Evolutionary conservation across 2,888 invertebrate species (phyloP).

Genomic region (Amiota mariae): DNA sequence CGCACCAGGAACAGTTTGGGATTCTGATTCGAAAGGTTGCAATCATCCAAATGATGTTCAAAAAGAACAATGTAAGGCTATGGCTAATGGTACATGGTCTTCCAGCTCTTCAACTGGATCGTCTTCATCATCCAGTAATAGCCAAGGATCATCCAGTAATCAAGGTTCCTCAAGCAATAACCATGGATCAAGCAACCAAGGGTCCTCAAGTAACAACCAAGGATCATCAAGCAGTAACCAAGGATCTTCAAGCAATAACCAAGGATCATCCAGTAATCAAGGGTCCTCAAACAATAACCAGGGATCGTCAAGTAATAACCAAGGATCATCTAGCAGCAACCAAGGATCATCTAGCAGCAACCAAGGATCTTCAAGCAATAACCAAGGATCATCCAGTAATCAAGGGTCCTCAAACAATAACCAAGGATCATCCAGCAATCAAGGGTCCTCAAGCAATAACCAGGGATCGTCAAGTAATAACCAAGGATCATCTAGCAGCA

Average conservation of each 20-base stretch:
- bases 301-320: constrained; percentile 32
- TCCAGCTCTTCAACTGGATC: constrained; percentile 34
- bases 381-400: constrained; percentile 32
- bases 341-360: constrained; percentile 37
- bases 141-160: constrained; percentile 27
- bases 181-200: background rate
- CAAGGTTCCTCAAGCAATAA: constrained; percentile 1
- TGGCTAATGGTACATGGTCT: constrained; percentile 53
- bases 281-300: constrained; percentile 32
- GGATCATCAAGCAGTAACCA: constrained; percentile 69
- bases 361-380: constrained; percentile 31
- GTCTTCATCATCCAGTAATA: constrained; percentile 23
- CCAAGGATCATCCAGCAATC: constrained; percentile 33
- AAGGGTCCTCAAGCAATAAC: too few relatives aligned
- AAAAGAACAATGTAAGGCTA: constrained; percentile 63
- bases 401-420: too few relatives aligned
- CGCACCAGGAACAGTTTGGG: constrained; percentile 81
- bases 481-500: constrained; percentile 33
- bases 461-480: constrained; percentile 38
- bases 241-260: constrained; percentile 28
- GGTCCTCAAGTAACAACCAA: constrained; percentile 35
- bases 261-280: constrained; percentile 38
- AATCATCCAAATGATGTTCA: constrained; percentile 70
- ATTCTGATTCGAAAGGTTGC: constrained; percentile 71
- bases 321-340: constrained; percentile 18